Base-by-base conservation (phyloP, 2,797 vertebrate genomes). In the Perodicticus potto region DNA sequence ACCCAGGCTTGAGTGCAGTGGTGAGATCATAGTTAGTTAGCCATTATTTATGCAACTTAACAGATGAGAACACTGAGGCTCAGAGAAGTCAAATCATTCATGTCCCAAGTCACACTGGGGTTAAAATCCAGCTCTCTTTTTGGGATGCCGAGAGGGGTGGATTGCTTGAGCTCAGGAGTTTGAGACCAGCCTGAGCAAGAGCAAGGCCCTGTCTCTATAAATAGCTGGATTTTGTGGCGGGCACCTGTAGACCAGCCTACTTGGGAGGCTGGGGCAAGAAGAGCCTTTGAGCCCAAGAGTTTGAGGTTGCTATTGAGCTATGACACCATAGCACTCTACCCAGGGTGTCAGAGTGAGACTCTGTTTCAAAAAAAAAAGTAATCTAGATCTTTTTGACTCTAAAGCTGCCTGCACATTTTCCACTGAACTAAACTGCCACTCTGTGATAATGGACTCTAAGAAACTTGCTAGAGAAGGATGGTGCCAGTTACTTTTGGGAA, bases 41-140 rank as follows among this genome's bases (percentile, higher is more conserved):
- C 11, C 2, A 19, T 76, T 70, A 14, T 37, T 85, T 70, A 19
- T 5, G 17, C 72, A 12, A 78, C 25, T 87, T 59, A 73, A 73
- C 34, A 70, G 55, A 74, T 74, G 40, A 91, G 84, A 78, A 93
- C 40, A 83, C 72, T 12, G 61, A 95, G 74, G 43, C 57, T 59
- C 80, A 77, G 69, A 14, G 78, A 91, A 25, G 9, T 59, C 45
- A 84, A 37, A 57, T 67, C 19, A 43, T 55, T 81, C 5, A 22
- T 29, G 86, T 45, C 20, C 29, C 57, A 55, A n/a, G 82, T 88
- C 34, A 57, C 34, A 45, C 11, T 20, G 43, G 20, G 37, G 59
- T 45, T 93, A 55, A 94, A 83, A 83, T 37, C 43, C 59, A 86
- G 29, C 25, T 59, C 74, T 40, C 22, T 49, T 49, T 49, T 49